These are phyloP conservation scores for Syngnathus typhle DNA, from an alignment of 2,113 vertebrate species.

Conservation along the genomic window DNA sequence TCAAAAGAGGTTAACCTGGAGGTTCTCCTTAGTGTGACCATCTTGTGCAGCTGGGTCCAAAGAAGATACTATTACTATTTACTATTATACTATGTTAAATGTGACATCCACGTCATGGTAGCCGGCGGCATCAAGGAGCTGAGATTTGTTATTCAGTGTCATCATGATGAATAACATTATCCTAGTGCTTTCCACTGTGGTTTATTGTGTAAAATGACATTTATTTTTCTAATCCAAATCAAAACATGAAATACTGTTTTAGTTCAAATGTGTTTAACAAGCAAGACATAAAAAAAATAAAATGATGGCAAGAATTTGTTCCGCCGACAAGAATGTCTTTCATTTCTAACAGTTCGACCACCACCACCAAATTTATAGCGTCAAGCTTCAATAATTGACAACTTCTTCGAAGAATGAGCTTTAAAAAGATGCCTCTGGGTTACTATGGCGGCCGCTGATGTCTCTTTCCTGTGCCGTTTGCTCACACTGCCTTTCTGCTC, in stretches of 20 bases:
- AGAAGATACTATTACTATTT: neutral
- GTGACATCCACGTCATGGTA: conserved; percentile 25
- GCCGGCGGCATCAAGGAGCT: conserved; percentile 27
- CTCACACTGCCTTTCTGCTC: conserved; percentile 49
- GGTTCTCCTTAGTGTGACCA: conserved; percentile 14
- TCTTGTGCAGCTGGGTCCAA: neutral
- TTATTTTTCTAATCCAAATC: neutral
- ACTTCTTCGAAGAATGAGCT: neutral
- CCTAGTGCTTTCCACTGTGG: neutral
- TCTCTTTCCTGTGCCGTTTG: conserved; percentile 52
- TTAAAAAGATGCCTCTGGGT: conserved; percentile 1
- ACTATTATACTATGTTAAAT: neutral
- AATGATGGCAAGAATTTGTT: too few relatives aligned
- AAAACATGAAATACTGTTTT: neutral
- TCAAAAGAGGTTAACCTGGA: conserved; percentile 22
- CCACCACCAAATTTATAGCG: neutral
- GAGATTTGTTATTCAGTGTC: conserved; percentile 44
- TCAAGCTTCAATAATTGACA: neutral
- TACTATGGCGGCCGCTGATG: conserved; percentile 35
- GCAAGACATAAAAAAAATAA: neutral
- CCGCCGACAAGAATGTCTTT: neutral
- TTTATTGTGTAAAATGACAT: neutral
- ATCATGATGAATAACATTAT: conserved; percentile 35
- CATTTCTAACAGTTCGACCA: neutral
- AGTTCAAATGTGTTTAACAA: too few relatives aligned